A percentile compares a stretch with the other conserved stretches of the same genome.
phyloP scores from a whole-genome alignment of 2,797 vertebrate genomes.

The Ataeniobius toweri region DNA sequence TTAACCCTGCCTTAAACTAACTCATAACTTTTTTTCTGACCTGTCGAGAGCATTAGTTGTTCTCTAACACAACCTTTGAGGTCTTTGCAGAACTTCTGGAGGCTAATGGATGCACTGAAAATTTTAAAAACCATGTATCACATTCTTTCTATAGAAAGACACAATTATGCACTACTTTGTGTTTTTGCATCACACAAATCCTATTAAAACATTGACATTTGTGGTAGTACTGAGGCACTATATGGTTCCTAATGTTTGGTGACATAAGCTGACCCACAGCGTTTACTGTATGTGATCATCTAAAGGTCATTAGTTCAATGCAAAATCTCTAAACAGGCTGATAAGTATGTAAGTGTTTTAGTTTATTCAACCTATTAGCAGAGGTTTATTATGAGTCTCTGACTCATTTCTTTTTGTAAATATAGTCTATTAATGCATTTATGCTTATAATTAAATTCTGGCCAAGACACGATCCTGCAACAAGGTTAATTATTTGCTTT shows the following conservation, averaged over 20 bases:
- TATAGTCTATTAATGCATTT: conserved; percentile 16
- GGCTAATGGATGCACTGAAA: too few relatives aligned
- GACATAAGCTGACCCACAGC: not conserved
- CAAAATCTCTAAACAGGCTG: not conserved
- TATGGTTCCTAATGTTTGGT: not conserved
- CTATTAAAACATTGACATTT: not conserved
- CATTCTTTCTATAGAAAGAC: too few relatives aligned
- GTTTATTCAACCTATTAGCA: not conserved
- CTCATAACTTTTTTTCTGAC: too few relatives aligned
- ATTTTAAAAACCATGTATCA: too few relatives aligned
- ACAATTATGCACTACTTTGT: too few relatives aligned
- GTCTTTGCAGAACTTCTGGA: too few relatives aligned
- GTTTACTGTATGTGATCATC: not conserved
- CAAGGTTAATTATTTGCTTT: conserved; percentile 18
- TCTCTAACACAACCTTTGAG: too few relatives aligned
- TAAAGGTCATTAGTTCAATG: not conserved
- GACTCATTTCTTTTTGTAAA: conserved; percentile 12
- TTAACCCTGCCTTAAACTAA: too few relatives aligned
- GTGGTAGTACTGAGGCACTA: not conserved
- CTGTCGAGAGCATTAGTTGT: too few relatives aligned
- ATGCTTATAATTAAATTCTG: conserved; percentile 29
- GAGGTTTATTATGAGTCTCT: conserved; percentile 6
- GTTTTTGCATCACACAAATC: not conserved
- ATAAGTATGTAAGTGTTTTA: not conserved
- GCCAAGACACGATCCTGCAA: conserved; percentile 36